phyloP scores from a whole-genome alignment of 2,797 vertebrate species.

The Typhlichthys subterraneus region DNA sequence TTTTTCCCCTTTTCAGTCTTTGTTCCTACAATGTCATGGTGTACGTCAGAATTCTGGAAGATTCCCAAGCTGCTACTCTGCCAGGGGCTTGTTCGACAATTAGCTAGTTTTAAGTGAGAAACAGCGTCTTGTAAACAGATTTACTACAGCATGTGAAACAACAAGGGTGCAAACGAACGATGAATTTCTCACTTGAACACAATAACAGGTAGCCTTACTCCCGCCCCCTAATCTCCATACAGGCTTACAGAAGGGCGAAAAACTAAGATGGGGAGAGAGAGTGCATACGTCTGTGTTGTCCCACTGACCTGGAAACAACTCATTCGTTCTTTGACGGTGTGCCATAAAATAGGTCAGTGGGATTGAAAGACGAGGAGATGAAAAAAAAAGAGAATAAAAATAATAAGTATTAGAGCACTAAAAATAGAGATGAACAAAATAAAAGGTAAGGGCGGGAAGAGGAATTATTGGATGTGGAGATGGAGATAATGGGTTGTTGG shows the following conservation, averaged over 20 bases:
- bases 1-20: no score
- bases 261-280: slow-evolving; percentile 48
- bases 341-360: slow-evolving; percentile 82
- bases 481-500: slow-evolving; percentile 54
- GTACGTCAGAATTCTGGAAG: no score
- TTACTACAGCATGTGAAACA: background rate
- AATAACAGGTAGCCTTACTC: slow-evolving; percentile 32
- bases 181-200: slow-evolving; percentile 26
- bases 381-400: slow-evolving; percentile 38
- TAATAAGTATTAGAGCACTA: slow-evolving; percentile 73
- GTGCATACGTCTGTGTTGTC: slow-evolving; percentile 65
- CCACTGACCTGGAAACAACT: slow-evolving; percentile 82
- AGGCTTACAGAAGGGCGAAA: slow-evolving; percentile 5
- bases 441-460: slow-evolving; percentile 43
- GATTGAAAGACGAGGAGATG: slow-evolving; percentile 68
- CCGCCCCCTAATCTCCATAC: slow-evolving; percentile 38
- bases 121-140: no score
- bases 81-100: no score
- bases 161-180: slow-evolving; percentile 14
- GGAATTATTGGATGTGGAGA: background rate
- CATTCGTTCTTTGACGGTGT: slow-evolving; percentile 69
- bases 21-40: no score
- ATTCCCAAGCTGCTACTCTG: no score
- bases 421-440: slow-evolving; percentile 74
- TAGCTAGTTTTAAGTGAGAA: no score